phyloP scores from a whole-genome alignment of 2,797 vertebrate species.

The Darevskia mixta region DNA sequence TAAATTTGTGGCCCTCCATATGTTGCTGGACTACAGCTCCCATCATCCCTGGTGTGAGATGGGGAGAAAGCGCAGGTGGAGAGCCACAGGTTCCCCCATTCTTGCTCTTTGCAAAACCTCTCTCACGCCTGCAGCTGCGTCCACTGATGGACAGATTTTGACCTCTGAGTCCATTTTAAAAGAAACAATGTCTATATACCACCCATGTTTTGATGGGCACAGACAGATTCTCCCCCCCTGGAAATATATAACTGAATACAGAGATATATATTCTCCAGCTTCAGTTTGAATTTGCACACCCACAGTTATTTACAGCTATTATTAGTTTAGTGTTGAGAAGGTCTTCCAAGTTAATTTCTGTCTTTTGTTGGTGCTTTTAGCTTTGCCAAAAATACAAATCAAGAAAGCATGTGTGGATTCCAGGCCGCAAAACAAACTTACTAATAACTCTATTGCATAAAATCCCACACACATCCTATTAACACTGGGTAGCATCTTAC shows the following conservation, averaged over 20 bases:
- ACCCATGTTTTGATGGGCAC: neutral
- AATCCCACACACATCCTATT: conserved; percentile 8
- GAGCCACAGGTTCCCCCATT: too few relatives aligned
- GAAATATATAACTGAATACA: too few relatives aligned
- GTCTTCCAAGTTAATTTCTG: conserved; percentile 40
- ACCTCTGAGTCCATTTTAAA: neutral
- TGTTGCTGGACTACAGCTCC: too few relatives aligned
- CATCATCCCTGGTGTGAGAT: too few relatives aligned
- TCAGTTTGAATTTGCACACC: conserved; percentile 59
- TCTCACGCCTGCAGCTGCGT: neutral
- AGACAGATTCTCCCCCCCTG: neutral
- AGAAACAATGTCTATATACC: neutral
- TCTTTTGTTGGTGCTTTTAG: conserved; percentile 52
- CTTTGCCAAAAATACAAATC: conserved; percentile 23
- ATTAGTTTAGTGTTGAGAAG: conserved; percentile 33
- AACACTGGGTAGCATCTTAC: neutral
- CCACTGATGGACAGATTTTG: neutral
- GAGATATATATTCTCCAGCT: neutral
- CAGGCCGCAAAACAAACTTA: conserved; percentile 20
- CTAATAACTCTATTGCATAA: conserved; percentile 29
- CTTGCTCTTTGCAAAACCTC: neutral
- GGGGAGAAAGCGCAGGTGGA: too few relatives aligned
- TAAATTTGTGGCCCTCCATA: too few relatives aligned
- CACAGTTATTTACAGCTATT: conserved; percentile 10
- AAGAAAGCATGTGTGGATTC: conserved; percentile 3